Conservation (phyloP, 2,888 invertebrate genomes). For the Cryptocheilus praepositus region DNA sequence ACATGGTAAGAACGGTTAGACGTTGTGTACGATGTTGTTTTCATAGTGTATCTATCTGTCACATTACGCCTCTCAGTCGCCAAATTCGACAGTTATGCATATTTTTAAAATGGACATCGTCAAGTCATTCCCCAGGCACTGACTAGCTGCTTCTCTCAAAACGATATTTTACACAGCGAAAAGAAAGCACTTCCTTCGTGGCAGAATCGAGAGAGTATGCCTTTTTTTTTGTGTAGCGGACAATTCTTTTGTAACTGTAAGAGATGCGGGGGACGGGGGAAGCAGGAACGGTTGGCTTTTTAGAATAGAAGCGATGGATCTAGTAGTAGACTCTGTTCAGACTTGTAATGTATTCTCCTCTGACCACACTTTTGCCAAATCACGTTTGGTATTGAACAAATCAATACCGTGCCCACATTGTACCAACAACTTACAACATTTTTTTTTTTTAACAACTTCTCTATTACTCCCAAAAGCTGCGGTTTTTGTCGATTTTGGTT, state of each 20-base stretch:
- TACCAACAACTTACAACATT: conserved; percentile 68
- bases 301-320: conserved; percentile 63
- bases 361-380: conserved; percentile 64
- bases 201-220: conserved; percentile 31
- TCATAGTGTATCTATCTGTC: not conserved
- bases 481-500: conserved; percentile 67
- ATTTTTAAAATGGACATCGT: conserved; percentile 30
- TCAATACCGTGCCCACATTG: conserved; percentile 65
- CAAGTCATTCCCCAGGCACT: conserved; percentile 28
- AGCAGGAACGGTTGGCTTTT: conserved; percentile 50
- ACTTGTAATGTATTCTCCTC: conserved; percentile 73
- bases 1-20: not conserved
- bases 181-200: conserved; percentile 37
- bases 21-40: too few species aligned
- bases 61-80: not conserved
- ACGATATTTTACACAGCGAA: conserved; percentile 22
- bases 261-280: conserved; percentile 44
- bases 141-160: conserved; percentile 36
- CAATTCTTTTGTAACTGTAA: conserved; percentile 6
- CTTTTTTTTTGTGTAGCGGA: conserved; percentile 32
- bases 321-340: conserved; percentile 71
- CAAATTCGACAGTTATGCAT: conserved; percentile 31
- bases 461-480: conserved; percentile 68
- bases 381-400: conserved; percentile 57
- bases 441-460: conserved; percentile 57